Evolutionary conservation across 2,888 invertebrate genomes (phyloP).

Genomic region (Acanthosepion esculentum): DNA sequence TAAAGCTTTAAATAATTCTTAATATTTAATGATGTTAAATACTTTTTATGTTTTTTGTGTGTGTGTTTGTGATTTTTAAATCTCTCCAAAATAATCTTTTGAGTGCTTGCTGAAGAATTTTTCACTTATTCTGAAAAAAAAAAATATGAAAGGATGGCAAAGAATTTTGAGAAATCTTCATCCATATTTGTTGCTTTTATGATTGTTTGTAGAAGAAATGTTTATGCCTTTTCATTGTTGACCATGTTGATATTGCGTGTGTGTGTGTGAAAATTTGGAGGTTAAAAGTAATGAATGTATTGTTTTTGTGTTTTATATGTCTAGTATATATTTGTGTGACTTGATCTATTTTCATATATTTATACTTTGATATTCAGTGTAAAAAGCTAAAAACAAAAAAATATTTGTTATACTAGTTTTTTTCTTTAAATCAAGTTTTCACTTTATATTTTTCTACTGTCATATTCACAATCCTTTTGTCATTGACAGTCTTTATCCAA

Average conservation of each 20-base stretch:
- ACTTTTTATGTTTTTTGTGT: background rate
- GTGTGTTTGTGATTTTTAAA: too few species aligned
- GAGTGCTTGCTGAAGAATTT: background rate
- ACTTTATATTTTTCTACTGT: background rate
- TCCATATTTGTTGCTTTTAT: background rate
- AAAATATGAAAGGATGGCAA: background rate
- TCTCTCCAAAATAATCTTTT: background rate
- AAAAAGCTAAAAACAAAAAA: background rate
- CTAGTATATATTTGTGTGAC: too few species aligned
- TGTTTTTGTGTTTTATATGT: background rate
- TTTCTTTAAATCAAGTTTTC: background rate
- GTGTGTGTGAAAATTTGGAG: background rate
- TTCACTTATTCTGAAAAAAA: background rate
- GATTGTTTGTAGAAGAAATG: too few species aligned
- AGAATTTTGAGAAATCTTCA: background rate
- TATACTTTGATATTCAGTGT: background rate
- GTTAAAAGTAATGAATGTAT: background rate
- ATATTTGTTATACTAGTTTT: background rate
- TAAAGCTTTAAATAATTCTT: too few species aligned
- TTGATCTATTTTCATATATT: background rate
- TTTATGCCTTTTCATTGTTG: background rate
- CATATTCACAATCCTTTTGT: too few species aligned
- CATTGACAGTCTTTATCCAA: background rate
- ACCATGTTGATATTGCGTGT: background rate
- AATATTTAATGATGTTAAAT: background rate